Evolutionary conservation across 2,888 invertebrate genomes (phyloP), one percentile per base, ranked within the genome.

Genomic region (Neelides folsomi): DNA sequence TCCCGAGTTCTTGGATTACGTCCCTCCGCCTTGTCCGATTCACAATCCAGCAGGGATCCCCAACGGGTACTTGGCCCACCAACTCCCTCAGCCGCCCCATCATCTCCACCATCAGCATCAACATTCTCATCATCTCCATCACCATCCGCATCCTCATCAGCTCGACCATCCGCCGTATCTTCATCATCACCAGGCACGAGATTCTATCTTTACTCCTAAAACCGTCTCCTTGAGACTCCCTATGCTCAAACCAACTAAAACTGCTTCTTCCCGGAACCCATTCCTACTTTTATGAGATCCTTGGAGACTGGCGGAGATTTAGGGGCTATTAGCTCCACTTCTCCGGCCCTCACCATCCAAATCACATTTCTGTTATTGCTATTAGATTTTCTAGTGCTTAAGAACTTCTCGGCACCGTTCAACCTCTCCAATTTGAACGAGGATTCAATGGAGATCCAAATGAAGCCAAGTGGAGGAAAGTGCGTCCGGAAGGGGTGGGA

Each of bases 11-110:
- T 60, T 65, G 62, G 64, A 65, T 58, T 65, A 63, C 55, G 55
- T 60, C 57, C 65, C 63, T 57, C 62, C 64, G 59, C 63, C 65
- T 51, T 63, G 65, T 60, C 63, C 63, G 53, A 62, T 63, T 59
- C 63, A 62, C 55, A 64, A 64, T 57, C 65, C 65, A 53, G 52
- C 53, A 39, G 58, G 63, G 52, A 60, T 62, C 53, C 62, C 63
- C 43, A 64, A 64, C 55, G 65, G 65, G 19, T 64, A 58, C 51
- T 56, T 62, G 55, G 60, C 64, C 46, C 65, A 63, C 49, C 60
- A 60, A 43, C 58, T 57, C 48, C 60, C 60, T 49, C 56, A 54
- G 37, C 61, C 57, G 54, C 54, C 55, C 47, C 55, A 54, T 49
- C 60, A 58, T 57, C 58, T 59, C 51, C 57, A 57, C 48, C 58